phyloP scores from a whole-genome alignment of 2,113 vertebrate genomes.

The Siniperca chuatsi region DNA sequence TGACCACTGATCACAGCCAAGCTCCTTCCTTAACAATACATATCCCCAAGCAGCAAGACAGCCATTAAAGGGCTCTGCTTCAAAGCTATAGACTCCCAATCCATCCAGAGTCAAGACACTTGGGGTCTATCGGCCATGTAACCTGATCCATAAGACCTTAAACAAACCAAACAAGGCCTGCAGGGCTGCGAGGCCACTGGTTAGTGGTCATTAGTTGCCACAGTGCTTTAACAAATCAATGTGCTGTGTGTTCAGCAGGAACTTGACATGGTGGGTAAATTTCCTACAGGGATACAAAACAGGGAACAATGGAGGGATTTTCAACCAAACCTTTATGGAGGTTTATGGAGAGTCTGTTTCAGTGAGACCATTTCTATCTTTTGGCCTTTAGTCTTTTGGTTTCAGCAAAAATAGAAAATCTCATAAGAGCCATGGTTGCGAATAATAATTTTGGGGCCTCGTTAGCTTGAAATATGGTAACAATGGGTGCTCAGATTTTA shows the following conservation, averaged over 20 bases:
- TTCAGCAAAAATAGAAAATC: background rate
- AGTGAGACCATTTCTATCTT: background rate
- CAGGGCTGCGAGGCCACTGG: background rate
- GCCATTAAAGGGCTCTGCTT: slow-evolving; percentile 20
- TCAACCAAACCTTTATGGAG: background rate
- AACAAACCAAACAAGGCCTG: slow-evolving; percentile 41
- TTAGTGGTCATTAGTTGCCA: slow-evolving; percentile 21
- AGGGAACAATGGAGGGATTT: background rate
- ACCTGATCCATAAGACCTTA: slow-evolving; percentile 44
- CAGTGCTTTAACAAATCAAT: slow-evolving; percentile 37
- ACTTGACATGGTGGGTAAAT: background rate
- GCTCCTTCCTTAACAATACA: slow-evolving; percentile 8
- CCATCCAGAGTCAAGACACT: slow-evolving; percentile 1
- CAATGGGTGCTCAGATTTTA: background rate
- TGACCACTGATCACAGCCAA: slow-evolving; percentile 8
- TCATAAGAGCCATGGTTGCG: no score
- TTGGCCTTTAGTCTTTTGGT: background rate
- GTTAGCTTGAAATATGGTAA: background rate
- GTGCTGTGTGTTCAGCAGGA: slow-evolving; percentile 3
- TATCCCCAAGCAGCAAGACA: slow-evolving; percentile 14
- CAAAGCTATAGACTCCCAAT: background rate
- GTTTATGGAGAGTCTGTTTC: background rate
- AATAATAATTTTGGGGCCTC: background rate
- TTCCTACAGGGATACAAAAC: background rate
- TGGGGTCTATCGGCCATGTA: slow-evolving; percentile 20